Evolutionary conservation across 2,888 invertebrate genomes (phyloP), one percentile per base, ranked within the genome.

Genomic region (Drosophila mimica): DNA sequence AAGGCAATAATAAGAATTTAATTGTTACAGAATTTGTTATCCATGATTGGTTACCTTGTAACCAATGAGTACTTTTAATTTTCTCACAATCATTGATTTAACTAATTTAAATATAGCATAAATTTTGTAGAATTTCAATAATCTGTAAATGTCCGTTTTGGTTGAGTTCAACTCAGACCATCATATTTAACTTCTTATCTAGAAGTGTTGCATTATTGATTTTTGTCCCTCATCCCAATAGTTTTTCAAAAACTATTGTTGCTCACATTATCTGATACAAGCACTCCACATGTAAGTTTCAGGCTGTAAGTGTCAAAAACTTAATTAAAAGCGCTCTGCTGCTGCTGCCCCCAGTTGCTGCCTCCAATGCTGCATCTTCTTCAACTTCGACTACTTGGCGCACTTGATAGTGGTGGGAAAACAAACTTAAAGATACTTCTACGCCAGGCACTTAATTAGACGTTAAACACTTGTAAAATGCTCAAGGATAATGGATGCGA

Each of bases 391-490:
- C 52, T 53, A 52, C 59, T 74, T 79, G 52, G 62, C 38, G 46
- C 64, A 68, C 80, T 78, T 36, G 68, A 67, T 56, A 71, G 79
- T 74, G 69, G 79, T 71, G 74, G 79, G 54, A 80, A 81, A 80
- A 81, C 79, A 80, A 80, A 80, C 79, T 80, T 81, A 74, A 38
- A 78, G 79, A 70, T 84, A 74, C 89, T 87, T 75, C 82, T 74
- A 75, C 65, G 62, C 71, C 78, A 85, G 86, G 74, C 88, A 89
- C 88, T 86, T 86, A 89, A 86, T 86, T 86, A 86, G 89, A 89
- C 78, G 90, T 88, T 86, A 90, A 88, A 86, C 90, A 88, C 87
- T 88, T 87, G 90, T 83, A 83, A 85, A 88, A 80, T 77, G 70
- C 90, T 88, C 90, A 75, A 74, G 84, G 87, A 90, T 88, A 90